A percentile compares a stretch with the other conserved stretches of the same genome.
phyloP scores from a whole-genome alignment of 2,888 invertebrate species.

The Apocheima hispidaria region DNA sequence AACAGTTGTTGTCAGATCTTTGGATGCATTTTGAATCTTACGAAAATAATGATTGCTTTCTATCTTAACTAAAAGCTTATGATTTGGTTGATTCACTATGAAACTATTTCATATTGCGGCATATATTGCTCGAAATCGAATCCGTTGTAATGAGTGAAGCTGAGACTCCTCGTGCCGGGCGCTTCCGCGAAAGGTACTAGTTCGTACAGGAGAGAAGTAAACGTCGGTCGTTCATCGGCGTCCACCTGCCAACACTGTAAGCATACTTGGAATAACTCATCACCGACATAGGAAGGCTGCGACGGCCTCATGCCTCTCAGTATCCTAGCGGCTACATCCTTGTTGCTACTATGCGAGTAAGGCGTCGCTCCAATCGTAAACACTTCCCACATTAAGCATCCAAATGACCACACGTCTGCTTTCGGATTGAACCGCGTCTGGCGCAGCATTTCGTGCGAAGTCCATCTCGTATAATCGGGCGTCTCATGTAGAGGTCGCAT shows the following conservation, averaged over 20 bases:
- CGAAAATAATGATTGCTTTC: slow-evolving; percentile 6
- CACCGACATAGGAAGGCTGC: slow-evolving; percentile 91
- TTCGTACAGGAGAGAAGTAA: slow-evolving; percentile 86
- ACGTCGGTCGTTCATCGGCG: slow-evolving; percentile 91
- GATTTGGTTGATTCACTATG: slow-evolving; percentile 56
- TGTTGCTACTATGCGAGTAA: slow-evolving; percentile 88
- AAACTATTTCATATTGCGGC: slow-evolving; percentile 76
- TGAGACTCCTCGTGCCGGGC: slow-evolving; percentile 69
- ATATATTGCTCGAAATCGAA: slow-evolving; percentile 78
- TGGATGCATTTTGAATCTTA: slow-evolving; percentile 40
- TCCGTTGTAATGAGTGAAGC: slow-evolving; percentile 80
- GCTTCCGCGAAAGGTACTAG: slow-evolving; percentile 69
- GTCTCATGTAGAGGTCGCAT: slow-evolving; percentile 87
- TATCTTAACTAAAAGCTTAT: slow-evolving; percentile 15
- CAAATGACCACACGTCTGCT: slow-evolving; percentile 94
- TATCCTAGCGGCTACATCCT: slow-evolving; percentile 89
- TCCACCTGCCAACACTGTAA: slow-evolving; percentile 94
- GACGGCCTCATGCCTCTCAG: slow-evolving; percentile 90
- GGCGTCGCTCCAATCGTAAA: slow-evolving; percentile 92
- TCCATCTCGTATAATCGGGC: slow-evolving; percentile 92
- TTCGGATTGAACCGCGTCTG: slow-evolving; percentile 89
- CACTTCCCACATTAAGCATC: slow-evolving; percentile 93
- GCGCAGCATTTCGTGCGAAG: slow-evolving; percentile 91
- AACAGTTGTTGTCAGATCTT: slow-evolving; percentile 40
- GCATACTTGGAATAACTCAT: slow-evolving; percentile 93